Percentiles rank a stretch among this genome's conserved stretches.
phyloP scores from a whole-genome alignment of 2,113 vertebrate species.

The Orthonyx spaldingii region DNA sequence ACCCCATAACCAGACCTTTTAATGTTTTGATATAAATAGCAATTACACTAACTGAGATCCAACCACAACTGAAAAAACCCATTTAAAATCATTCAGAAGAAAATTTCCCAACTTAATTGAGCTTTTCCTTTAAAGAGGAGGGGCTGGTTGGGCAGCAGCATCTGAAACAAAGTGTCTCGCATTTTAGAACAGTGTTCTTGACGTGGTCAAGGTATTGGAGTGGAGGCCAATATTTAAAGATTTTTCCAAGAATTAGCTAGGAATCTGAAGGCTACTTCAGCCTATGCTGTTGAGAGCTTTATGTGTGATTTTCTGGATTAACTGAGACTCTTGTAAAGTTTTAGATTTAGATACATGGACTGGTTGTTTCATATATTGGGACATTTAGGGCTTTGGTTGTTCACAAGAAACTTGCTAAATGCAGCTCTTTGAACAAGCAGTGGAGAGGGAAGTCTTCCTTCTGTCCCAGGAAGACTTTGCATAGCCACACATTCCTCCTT shows the following conservation, averaged over 20 bases:
- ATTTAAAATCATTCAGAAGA: neutral
- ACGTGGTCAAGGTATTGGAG: neutral
- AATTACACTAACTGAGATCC: conserved; percentile 36
- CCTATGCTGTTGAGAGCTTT: neutral
- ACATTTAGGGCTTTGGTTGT: neutral
- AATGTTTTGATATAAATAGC: conserved; percentile 48
- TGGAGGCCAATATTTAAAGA: neutral
- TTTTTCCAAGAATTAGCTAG: neutral
- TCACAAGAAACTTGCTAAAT: neutral
- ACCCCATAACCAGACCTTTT: conserved; percentile 33
- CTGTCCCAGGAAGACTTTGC: neutral
- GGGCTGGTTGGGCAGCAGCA: neutral
- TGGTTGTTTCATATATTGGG: neutral
- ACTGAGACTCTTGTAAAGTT: neutral
- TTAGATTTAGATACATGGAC: neutral
- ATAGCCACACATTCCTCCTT: neutral
- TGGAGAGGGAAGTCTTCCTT: neutral
- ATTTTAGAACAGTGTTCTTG: neutral
- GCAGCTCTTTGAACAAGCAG: neutral
- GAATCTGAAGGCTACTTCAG: neutral
- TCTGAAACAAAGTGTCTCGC: neutral
- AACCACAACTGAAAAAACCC: neutral
- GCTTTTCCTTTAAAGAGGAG: conserved; percentile 13
- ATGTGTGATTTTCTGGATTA: neutral
- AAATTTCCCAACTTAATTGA: neutral